A percentile compares a stretch with the other conserved stretches of the same genome.
These are phyloP conservation scores for Nephrocerus scutellatus DNA, from an alignment of 2,888 invertebrate genomes.

Conservation along the genomic window DNA sequence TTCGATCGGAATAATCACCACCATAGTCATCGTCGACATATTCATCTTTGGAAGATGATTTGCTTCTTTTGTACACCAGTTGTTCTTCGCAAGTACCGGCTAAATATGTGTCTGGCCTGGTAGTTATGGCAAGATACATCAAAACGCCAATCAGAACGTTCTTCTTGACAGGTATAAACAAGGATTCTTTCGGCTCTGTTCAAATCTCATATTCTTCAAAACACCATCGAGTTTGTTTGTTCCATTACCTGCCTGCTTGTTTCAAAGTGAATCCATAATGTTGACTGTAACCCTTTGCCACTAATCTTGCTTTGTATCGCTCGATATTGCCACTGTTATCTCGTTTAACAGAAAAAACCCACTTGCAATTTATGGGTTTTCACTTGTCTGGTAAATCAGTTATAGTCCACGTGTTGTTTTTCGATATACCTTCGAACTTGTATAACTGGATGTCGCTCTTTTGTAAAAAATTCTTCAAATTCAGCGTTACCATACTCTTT, in stretches of 20 bases:
- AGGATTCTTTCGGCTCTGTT: constrained; percentile 12
- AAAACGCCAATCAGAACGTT: constrained; percentile 20
- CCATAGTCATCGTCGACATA: constrained; percentile 14
- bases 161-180: constrained; percentile 9
- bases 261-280: no score
- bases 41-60: constrained; percentile 1
- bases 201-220: constrained; percentile 9
- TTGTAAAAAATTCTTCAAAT: no score
- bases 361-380: constrained; percentile 10
- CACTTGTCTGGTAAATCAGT: constrained; percentile 10
- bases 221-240: constrained; percentile 12
- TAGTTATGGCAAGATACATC: constrained; percentile 19
- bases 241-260: constrained; percentile 15
- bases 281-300: no score
- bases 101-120: constrained; percentile 22
- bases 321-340: no score
- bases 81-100: constrained; percentile 7
- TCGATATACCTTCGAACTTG: no score
- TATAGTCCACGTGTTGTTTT: constrained; percentile 11
- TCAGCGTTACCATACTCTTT: no score
- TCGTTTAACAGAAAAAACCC: constrained; percentile 11
- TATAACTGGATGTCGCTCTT: no score
- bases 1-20: constrained; percentile 10
- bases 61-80: constrained; percentile 8
- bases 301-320: constrained; percentile 8